These are phyloP conservation scores for Drosophila navojoa DNA, from an alignment of 1,140 invertebrate genomes.

Conservation along the genomic window DNA sequence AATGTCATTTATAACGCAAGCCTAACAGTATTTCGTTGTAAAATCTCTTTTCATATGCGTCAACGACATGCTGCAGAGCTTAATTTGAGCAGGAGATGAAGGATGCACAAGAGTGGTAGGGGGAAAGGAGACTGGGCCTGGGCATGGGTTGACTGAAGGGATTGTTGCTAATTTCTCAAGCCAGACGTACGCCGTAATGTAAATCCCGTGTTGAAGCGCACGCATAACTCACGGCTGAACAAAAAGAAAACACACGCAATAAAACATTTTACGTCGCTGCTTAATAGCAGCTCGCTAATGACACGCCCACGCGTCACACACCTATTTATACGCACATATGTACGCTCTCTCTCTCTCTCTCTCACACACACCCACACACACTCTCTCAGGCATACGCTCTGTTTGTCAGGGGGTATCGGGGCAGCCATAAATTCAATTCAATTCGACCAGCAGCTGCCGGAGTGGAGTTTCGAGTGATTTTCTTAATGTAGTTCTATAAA, in stretches of 20 bases:
- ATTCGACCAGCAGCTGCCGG: constrained; percentile 78
- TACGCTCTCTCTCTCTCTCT: background rate
- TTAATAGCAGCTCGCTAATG: constrained; percentile 54
- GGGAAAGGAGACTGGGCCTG: too few relatives aligned
- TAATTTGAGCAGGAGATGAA: background rate
- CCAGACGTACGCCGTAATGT: constrained; percentile 56
- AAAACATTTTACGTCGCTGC: constrained; percentile 62
- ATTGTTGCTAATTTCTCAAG: constrained; percentile 45
- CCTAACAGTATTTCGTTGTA: too few relatives aligned
- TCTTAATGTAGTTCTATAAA: constrained; percentile 76
- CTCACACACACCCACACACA: constrained; percentile 12
- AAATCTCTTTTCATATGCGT: too few relatives aligned
- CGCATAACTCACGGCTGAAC: constrained; percentile 57
- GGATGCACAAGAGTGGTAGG: background rate
- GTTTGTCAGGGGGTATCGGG: background rate
- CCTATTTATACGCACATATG: constrained; percentile 15
- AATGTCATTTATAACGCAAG: too few relatives aligned
- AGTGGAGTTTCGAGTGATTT: constrained; percentile 74
- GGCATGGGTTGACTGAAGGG: background rate
- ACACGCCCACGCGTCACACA: constrained; percentile 46
- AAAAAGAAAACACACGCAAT: constrained; percentile 49
- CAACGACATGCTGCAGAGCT: background rate
- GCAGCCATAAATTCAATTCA: constrained; percentile 72
- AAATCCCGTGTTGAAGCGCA: constrained; percentile 61
- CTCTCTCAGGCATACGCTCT: background rate